A percentile compares a stretch with the other conserved stretches of the same genome.
Evolutionary conservation across 2,888 invertebrate species (phyloP).

Genomic region (Seladonia tumulorum): DNA sequence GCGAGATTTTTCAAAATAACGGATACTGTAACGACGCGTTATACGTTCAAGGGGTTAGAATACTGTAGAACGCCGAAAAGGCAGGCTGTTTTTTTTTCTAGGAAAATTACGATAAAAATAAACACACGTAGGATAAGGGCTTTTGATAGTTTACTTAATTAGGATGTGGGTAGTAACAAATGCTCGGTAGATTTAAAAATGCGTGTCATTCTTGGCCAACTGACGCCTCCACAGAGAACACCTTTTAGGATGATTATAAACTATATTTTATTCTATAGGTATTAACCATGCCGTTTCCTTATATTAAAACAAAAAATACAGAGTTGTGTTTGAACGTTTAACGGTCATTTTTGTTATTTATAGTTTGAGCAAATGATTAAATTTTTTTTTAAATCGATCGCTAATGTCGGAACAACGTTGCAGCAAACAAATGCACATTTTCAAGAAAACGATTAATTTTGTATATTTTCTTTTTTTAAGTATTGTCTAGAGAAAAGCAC

Average conservation of each 20-base stretch:
- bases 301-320: neutral
- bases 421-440: neutral
- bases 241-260: neutral
- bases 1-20: slow-evolving; percentile 53
- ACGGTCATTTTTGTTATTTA: neutral
- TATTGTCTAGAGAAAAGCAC: neutral
- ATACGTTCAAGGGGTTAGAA: slow-evolving; percentile 6
- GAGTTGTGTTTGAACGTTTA: neutral
- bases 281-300: neutral
- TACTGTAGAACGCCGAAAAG: neutral
- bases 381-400: neutral
- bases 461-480: too few species aligned
- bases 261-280: neutral
- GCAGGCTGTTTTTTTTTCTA: neutral
- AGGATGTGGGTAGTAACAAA: neutral
- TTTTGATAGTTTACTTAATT: neutral
- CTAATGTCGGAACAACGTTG: neutral
- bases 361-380: neutral
- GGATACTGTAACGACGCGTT: slow-evolving; percentile 43
- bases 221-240: neutral
- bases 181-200: neutral
- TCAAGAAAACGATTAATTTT: neutral
- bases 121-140: neutral
- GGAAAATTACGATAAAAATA: neutral
- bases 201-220: neutral